Percentiles rank a stretch among this genome's conserved stretches.
Conservation (phyloP, 1,140 invertebrate genomes). For the Berghia stephanieae region DNA sequence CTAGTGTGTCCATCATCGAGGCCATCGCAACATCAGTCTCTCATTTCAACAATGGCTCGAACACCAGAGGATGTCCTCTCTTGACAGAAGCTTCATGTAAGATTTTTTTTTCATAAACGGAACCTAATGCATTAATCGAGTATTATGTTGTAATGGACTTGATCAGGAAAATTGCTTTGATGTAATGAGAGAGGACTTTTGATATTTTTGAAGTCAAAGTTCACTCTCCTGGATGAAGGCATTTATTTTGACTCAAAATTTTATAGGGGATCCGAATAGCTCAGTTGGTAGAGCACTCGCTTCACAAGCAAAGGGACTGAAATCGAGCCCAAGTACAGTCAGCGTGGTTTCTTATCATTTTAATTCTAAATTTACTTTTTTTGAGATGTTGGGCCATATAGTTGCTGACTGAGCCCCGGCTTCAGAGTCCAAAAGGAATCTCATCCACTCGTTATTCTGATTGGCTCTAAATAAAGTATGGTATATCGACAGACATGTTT, state of each 20-base stretch:
- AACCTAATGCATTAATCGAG: neutral
- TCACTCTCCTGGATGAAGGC: neutral
- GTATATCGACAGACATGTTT: neutral
- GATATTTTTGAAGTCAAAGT: neutral
- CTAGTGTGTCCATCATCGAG: slow-evolving; percentile 13
- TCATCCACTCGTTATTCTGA: neutral
- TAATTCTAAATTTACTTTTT: too few relatives aligned
- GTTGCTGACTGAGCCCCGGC: too few relatives aligned
- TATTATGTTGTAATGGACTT: neutral
- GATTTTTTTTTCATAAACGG: neutral
- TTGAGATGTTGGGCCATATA: too few relatives aligned
- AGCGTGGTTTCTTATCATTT: too few relatives aligned
- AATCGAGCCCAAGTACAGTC: too few relatives aligned
- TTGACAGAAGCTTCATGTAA: slow-evolving; percentile 26
- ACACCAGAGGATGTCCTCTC: slow-evolving; percentile 36
- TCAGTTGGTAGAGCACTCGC: too few relatives aligned
- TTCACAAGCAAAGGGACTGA: too few relatives aligned
- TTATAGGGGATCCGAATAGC: too few relatives aligned
- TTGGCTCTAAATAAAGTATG: neutral
- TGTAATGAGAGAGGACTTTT: neutral
- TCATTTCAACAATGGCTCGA: slow-evolving; percentile 18
- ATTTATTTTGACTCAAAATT: neutral
- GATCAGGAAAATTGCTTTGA: too few relatives aligned
- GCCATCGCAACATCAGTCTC: slow-evolving; percentile 36
- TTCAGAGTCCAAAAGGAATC: neutral